phyloP scores from a whole-genome alignment of 2,797 vertebrate species.

The Sphaeramia orbicularis region DNA sequence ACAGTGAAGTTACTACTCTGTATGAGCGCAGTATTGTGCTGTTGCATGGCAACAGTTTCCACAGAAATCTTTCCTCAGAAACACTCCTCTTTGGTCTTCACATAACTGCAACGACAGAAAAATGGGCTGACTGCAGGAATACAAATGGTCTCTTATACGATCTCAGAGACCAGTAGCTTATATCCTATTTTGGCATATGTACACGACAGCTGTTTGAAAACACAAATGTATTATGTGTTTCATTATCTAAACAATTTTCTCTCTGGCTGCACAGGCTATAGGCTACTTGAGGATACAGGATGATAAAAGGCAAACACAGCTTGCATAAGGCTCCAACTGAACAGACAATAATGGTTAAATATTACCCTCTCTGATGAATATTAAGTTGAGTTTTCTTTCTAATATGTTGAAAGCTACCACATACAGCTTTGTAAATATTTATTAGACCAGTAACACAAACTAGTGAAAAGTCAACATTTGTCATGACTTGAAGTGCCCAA shows the following conservation, averaged over 20 bases:
- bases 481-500: too few relatives aligned
- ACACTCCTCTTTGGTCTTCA: constrained; percentile 72
- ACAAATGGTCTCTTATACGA: constrained; percentile 54
- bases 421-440: too few relatives aligned
- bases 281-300: neutral
- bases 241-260: constrained; percentile 1
- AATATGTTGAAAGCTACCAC: too few relatives aligned
- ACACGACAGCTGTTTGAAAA: neutral
- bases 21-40: constrained; percentile 74
- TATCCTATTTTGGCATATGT: constrained; percentile 3
- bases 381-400: neutral
- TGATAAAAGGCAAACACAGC: neutral
- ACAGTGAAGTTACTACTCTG: constrained; percentile 68
- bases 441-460: too few relatives aligned
- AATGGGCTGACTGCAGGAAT: constrained; percentile 67
- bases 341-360: neutral
- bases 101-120: constrained; percentile 68
- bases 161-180: constrained; percentile 18
- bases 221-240: neutral
- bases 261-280: neutral
- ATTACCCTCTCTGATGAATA: neutral
- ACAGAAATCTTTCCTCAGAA: constrained; percentile 87
- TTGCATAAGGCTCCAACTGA: neutral
- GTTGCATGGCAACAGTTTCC: constrained; percentile 89
- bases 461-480: too few relatives aligned